phyloP scores from a whole-genome alignment of 2,888 invertebrate species.

The Xanthostigma xanthostigma region DNA sequence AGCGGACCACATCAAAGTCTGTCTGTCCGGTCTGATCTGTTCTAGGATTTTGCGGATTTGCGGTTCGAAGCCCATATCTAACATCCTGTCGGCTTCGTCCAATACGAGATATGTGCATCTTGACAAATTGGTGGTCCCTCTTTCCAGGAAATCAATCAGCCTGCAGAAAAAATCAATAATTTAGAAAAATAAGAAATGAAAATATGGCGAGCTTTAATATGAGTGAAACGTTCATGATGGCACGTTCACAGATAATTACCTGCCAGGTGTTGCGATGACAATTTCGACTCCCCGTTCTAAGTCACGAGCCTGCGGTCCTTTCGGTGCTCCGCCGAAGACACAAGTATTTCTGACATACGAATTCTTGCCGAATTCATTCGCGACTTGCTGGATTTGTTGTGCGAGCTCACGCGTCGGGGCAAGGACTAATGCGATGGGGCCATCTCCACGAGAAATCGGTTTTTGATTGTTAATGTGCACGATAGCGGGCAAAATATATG shows the following conservation, averaged over 20 bases:
- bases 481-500: slow-evolving; percentile 70
- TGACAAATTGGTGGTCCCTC: slow-evolving; percentile 52
- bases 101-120: slow-evolving; percentile 75
- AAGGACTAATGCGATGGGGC: slow-evolving; percentile 66
- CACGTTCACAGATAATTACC: slow-evolving; percentile 20
- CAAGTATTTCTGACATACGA: slow-evolving; percentile 74
- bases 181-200: too few species aligned
- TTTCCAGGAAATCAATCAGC: slow-evolving; percentile 69
- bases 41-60: slow-evolving; percentile 88
- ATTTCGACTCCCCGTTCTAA: slow-evolving; percentile 66
- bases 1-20: slow-evolving; percentile 97
- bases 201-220: too few species aligned
- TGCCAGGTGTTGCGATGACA: slow-evolving; percentile 77
- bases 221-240: too few species aligned
- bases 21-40: slow-evolving; percentile 86
- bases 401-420: slow-evolving; percentile 69
- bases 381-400: slow-evolving; percentile 75
- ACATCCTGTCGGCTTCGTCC: slow-evolving; percentile 92
- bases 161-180: too few species aligned
- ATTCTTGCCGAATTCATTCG: slow-evolving; percentile 67
- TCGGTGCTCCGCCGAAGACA: slow-evolving; percentile 82
- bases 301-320: slow-evolving; percentile 64
- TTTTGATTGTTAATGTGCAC: slow-evolving; percentile 78
- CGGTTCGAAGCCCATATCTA: slow-evolving; percentile 97
- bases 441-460: slow-evolving; percentile 63